Base-by-base conservation (phyloP, 2,888 invertebrate genomes). In the Harmothoe impar region DNA sequence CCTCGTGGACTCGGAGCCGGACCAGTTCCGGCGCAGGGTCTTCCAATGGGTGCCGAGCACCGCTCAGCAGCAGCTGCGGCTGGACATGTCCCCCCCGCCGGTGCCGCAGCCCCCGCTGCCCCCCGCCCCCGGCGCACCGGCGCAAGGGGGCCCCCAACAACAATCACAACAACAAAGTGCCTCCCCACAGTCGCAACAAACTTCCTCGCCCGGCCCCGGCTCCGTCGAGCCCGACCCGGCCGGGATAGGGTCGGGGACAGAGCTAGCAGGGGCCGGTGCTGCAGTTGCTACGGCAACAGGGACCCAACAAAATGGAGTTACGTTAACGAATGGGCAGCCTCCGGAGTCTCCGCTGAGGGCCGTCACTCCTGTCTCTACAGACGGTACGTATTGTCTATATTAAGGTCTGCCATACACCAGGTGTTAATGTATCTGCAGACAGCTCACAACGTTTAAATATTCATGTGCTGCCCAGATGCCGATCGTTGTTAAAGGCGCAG, bases 1-100 rank as follows among this genome's bases (percentile, higher is more conserved):
- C 43, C 43, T 81, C 3, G 81, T 81, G 33, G 81, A 81, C 81
- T 81, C 25, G 15, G 81, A 81, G 81, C 81, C 81, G 81, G 81
- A 33, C 20, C 43, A n/a, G 3, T 33, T 81, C 17, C 81, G 81
- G 35, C 81, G 33, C 35, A 33, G 81, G 35, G 81, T 81, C 43
- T 81, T 81, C 35, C 17, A 33, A 81, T 81, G 81, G 81, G 33
- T 35, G 43, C 81, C 81, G 1, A 81, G 35, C 23, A 81, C 81
- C 7, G 33, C 43, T 0, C 81, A 81, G 81, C 81, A 81, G 23
- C 81, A 81, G 43, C 33, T 23, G 81, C 81, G 10, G n/a, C 43
- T 35, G 23, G 35, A 81, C 12, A 15, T 35, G 81, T 43, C 33
- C 1, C 81, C 43, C 35, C 43, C 43, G 43, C 81, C 33, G 81